phyloP scores from a whole-genome alignment of 2,888 invertebrate species.

The Rhagonycha fulva region DNA sequence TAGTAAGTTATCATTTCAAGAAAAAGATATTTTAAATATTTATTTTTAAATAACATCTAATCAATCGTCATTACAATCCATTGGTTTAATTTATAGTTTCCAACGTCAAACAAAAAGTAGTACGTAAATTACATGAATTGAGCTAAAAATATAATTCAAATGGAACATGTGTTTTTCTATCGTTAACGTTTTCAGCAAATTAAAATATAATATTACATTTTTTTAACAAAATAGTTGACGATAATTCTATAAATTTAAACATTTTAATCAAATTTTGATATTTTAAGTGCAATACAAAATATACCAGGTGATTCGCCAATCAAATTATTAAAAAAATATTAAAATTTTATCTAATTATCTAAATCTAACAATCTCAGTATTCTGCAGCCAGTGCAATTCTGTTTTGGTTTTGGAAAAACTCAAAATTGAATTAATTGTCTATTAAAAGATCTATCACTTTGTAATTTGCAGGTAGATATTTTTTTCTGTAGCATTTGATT shows the following conservation, averaged over 20 bases:
- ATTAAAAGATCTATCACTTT: too few species aligned
- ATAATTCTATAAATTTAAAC: neutral
- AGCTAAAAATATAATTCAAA: conserved; percentile 5
- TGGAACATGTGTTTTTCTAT: conserved; percentile 6
- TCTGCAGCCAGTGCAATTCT: too few species aligned
- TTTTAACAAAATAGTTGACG: neutral
- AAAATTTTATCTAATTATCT: too few species aligned
- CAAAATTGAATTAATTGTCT: neutral
- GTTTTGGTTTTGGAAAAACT: neutral
- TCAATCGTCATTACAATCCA: neutral
- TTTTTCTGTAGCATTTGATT: too few species aligned
- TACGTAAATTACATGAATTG: conserved; percentile 12
- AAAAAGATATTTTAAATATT: neutral
- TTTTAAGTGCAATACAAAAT: neutral
- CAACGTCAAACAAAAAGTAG: conserved; percentile 14
- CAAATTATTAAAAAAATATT: too few species aligned
- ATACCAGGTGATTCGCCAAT: neutral
- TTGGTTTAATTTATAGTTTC: conserved; percentile 3
- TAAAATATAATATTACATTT: neutral
- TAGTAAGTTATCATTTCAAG: neutral
- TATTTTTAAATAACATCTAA: neutral
- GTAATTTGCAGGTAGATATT: too few species aligned
- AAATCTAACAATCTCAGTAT: too few species aligned
- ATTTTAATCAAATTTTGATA: neutral
- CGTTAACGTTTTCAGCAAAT: neutral